Conservation (phyloP, 1,140 invertebrate species). For the Magallana ariakensis region DNA sequence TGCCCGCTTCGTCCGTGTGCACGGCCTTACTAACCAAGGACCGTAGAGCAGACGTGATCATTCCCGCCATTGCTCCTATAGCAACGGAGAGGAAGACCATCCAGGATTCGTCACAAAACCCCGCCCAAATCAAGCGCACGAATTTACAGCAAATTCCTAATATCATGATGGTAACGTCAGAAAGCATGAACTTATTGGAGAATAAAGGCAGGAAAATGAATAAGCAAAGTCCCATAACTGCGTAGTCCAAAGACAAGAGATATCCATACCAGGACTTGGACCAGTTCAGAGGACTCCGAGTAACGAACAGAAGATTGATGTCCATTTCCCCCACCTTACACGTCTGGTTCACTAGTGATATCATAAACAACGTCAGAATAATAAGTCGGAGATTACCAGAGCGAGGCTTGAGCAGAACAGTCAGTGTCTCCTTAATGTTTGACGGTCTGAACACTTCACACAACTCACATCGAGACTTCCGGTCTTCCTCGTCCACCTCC, state of each 20-base stretch:
- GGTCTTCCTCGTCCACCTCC: slow-evolving; percentile 55
- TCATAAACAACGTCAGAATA: slow-evolving; percentile 65
- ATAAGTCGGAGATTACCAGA: slow-evolving; percentile 61
- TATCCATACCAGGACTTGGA: slow-evolving; percentile 77
- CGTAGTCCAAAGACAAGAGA: slow-evolving; percentile 77
- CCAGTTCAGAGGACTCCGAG: slow-evolving; percentile 75
- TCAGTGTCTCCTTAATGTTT: slow-evolving; percentile 69
- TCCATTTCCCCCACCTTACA: slow-evolving; percentile 78
- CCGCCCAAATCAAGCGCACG: slow-evolving; percentile 70
- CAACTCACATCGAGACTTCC: slow-evolving; percentile 44
- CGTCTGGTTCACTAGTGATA: slow-evolving; percentile 69
- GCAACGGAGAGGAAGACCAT: slow-evolving; percentile 75
- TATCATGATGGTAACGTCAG: slow-evolving; percentile 72
- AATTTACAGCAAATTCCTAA: slow-evolving; percentile 75
- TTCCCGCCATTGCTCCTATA: slow-evolving; percentile 71
- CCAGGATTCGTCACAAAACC: slow-evolving; percentile 74
- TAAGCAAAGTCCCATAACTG: slow-evolving; percentile 73
- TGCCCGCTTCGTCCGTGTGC: slow-evolving; percentile 71
- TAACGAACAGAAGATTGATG: slow-evolving; percentile 75
- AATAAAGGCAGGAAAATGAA: slow-evolving; percentile 75
- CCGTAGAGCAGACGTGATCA: slow-evolving; percentile 73
- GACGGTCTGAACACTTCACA: slow-evolving; percentile 63
- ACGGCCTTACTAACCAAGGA: slow-evolving; percentile 76
- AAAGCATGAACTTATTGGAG: slow-evolving; percentile 63
- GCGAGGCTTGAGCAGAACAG: slow-evolving; percentile 66